Conservation (phyloP, 2,888 invertebrate genomes). For the Myathropa florea region DNA sequence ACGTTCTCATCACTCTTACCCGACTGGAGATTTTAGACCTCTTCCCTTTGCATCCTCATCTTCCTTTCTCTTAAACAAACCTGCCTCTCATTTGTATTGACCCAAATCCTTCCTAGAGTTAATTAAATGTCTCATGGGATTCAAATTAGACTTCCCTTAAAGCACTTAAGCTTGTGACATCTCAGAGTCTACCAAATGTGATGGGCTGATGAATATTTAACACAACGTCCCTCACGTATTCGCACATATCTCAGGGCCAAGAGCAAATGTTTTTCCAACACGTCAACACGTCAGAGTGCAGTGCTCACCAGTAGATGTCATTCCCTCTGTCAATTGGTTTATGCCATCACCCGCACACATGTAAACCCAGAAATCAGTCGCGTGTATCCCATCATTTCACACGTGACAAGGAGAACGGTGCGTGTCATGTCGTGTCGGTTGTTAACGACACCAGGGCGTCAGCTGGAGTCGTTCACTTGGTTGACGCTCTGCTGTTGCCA, state of each 20-base stretch:
- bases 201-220: neutral
- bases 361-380: neutral
- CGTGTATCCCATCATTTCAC: neutral
- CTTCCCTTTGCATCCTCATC: no score
- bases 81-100: no score
- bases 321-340: neutral
- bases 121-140: neutral
- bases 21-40: no score
- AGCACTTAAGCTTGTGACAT: neutral
- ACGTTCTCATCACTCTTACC: no score
- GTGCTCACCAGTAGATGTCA: neutral
- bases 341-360: neutral
- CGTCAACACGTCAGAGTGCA: neutral
- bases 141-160: neutral
- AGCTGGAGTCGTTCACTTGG: neutral
- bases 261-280: neutral
- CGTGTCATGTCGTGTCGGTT: neutral
- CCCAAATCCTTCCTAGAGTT: neutral
- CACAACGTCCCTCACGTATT: neutral
- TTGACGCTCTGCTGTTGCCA: neutral
- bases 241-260: neutral
- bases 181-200: neutral
- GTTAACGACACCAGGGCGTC: neutral
- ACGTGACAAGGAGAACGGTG: neutral
- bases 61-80: no score